A percentile compares a stretch with the other conserved stretches of the same genome.
These are phyloP conservation scores for Monochamus alternatus DNA, from an alignment of 2,888 invertebrate species.

Conservation along the genomic window DNA sequence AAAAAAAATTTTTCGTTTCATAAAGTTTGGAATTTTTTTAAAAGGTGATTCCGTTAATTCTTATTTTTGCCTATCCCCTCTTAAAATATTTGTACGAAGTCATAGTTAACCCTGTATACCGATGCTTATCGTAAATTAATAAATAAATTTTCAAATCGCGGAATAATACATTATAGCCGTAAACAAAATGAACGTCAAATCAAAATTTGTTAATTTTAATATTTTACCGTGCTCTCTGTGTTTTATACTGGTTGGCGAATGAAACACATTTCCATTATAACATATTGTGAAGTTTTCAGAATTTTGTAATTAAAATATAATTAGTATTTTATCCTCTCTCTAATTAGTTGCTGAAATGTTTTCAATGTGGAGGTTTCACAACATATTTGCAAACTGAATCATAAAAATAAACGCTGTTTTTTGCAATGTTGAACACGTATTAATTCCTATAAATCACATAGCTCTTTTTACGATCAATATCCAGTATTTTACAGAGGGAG, in stretches of 20 bases:
- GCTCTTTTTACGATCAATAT: too few species aligned
- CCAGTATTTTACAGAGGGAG: too few species aligned
- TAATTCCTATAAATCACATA: too few species aligned
- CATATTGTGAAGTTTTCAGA: constrained; percentile 18
- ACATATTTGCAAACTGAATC: not conserved
- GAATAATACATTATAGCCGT: constrained; percentile 21
- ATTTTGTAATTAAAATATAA: constrained; percentile 23
- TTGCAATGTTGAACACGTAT: not conserved
- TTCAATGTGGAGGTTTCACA: not conserved
- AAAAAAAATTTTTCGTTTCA: too few species aligned
- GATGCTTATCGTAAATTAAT: constrained; percentile 26
- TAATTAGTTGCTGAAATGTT: constrained; percentile 10
- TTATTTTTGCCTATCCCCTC: too few species aligned
- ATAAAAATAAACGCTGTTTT: not conserved
- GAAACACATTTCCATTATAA: constrained; percentile 8
- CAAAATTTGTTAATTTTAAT: constrained; percentile 25
- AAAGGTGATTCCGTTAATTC: too few species aligned
- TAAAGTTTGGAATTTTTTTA: too few species aligned
- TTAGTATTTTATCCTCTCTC: not conserved
- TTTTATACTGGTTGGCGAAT: not conserved
- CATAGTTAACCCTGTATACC: too few species aligned
- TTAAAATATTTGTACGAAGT: too few species aligned
- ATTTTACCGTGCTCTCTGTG: not conserved
- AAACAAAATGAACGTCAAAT: constrained; percentile 22
- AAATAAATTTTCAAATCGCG: constrained; percentile 14